Conservation (phyloP, 2,888 invertebrate species). For the Leptodirus hochenwartii region DNA sequence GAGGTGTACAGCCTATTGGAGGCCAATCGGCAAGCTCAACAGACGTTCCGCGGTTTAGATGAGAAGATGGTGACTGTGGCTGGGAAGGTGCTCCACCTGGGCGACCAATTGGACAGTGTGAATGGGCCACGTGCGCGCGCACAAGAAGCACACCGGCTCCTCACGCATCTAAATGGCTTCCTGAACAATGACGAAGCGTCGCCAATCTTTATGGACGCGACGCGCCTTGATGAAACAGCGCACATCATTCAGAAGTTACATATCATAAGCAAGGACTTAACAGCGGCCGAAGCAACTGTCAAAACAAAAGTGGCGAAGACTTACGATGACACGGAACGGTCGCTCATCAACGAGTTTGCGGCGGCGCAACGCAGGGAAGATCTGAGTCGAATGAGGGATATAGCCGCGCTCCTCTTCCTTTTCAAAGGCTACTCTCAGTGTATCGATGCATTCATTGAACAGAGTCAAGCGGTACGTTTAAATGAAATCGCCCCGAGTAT, state of each 20-base stretch:
- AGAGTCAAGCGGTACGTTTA: conserved; percentile 67
- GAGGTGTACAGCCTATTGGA: conserved; percentile 70
- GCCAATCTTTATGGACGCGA: too few species aligned
- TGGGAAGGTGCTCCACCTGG: conserved; percentile 94
- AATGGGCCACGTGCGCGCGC: conserved; percentile 87
- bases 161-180: conserved; percentile 86
- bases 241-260: conserved; percentile 94
- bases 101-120: conserved; percentile 93
- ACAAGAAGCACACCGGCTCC: conserved; percentile 83
- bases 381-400: conserved; percentile 75
- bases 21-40: conserved; percentile 69
- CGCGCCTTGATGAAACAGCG: conserved; percentile 90
- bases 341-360: conserved; percentile 87
- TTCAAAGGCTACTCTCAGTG: conserved; percentile 95
- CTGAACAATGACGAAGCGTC: conserved; percentile 68
- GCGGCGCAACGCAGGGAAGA: conserved; percentile 75
- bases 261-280: conserved; percentile 88
- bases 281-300: too few species aligned
- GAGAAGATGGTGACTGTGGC: conserved; percentile 94
- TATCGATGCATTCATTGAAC: conserved; percentile 91
- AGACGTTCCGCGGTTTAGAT: conserved; percentile 81
- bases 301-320: conserved; percentile 58
- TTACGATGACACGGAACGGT: conserved; percentile 77
- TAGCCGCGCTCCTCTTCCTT: conserved; percentile 80
- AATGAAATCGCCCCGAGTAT: too few species aligned